Evolutionary conservation across 2,797 vertebrate genomes (phyloP).

Genomic region (Rachycentron canadum): DNA sequence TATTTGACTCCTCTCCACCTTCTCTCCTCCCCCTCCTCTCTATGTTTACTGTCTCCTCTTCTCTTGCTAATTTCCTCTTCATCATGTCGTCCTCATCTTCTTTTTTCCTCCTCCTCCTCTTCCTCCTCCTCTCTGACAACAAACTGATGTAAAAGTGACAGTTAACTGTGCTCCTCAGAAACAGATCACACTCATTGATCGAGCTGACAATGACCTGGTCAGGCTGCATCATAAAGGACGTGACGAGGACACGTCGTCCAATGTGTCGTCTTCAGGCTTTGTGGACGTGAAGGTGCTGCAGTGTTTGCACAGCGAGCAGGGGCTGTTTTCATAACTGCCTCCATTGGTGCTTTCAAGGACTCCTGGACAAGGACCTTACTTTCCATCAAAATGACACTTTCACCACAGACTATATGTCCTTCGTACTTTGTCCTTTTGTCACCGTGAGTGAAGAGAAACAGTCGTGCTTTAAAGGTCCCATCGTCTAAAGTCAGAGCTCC

Average conservation of each 20-base stretch:
- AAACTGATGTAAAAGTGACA: neutral
- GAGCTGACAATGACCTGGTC: no score
- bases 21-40: conserved; percentile 2
- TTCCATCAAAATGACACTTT: neutral
- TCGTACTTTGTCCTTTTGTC: neutral
- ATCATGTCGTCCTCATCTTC: neutral
- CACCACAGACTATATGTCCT: no score
- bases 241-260: no score
- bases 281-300: neutral
- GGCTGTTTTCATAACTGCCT: neutral
- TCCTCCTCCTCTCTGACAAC: neutral
- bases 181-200: neutral
- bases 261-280: no score
- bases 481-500: no score
- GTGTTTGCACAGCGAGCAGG: neutral
- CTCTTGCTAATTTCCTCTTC: neutral
- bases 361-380: neutral
- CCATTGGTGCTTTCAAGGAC: neutral
- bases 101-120: neutral
- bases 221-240: no score
- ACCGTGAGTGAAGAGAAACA: neutral
- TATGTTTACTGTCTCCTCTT: conserved; percentile 10
- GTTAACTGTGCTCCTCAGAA: neutral
- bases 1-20: neutral
- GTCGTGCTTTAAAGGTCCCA: no score